phyloP scores from a whole-genome alignment of 2,113 vertebrate species.

The Onychorhynchus coronatus region DNA sequence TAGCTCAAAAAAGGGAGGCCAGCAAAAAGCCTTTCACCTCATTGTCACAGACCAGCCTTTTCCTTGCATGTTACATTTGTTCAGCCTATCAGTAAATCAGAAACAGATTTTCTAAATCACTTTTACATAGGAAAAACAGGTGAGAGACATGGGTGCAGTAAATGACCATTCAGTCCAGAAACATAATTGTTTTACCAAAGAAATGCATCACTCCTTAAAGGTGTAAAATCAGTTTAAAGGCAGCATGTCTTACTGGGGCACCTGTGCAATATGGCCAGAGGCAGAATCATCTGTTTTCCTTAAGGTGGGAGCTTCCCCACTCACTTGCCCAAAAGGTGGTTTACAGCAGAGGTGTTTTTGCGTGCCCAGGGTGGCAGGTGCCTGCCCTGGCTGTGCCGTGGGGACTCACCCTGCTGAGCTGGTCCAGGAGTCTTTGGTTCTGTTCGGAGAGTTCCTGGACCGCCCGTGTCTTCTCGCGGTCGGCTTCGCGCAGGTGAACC shows the following conservation, averaged over 20 bases:
- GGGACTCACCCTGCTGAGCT: slow-evolving; percentile 91
- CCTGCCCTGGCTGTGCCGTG: not conserved
- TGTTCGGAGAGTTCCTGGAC: slow-evolving; percentile 94
- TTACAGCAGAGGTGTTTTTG: not conserved
- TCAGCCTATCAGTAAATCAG: not conserved
- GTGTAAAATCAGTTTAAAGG: not conserved
- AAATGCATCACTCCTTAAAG: not conserved
- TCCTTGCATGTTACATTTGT: not conserved
- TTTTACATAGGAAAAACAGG: not conserved
- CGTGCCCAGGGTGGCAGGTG: fast-evolving
- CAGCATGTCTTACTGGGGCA: not conserved
- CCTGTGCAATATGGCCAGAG: not conserved
- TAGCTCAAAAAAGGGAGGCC: not conserved
- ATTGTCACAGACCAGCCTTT: not conserved
- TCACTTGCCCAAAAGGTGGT: not conserved
- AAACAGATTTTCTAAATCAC: not conserved
- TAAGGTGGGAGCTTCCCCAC: not conserved
- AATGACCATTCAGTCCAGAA: not conserved
- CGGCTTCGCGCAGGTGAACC: slow-evolving; percentile 87
- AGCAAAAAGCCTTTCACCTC: not conserved
- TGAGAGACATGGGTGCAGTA: not conserved
- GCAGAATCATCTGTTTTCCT: not conserved
- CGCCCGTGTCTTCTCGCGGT: slow-evolving; percentile 87
- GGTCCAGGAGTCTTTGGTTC: slow-evolving; percentile 95
- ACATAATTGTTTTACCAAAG: not conserved